Percentiles rank a stretch among this genome's conserved stretches.
Conservation (phyloP, 2,888 invertebrate species). For the Campoplex nolae region DNA sequence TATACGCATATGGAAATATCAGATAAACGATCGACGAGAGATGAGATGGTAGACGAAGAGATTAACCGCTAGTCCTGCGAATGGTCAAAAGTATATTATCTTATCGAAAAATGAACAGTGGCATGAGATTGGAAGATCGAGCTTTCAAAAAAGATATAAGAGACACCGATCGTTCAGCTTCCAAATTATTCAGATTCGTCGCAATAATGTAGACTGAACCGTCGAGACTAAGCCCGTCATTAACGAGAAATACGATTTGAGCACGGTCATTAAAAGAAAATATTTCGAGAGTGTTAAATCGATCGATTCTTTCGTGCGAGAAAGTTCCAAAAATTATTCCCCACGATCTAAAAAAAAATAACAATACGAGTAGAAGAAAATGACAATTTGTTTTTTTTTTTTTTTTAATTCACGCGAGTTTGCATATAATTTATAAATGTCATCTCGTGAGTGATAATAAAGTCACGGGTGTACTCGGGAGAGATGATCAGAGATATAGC, state of each 20-base stretch:
- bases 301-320: not conserved
- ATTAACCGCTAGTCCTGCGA: constrained; percentile 24
- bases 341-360: not conserved
- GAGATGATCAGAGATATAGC: constrained; percentile 51
- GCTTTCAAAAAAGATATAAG: constrained; percentile 52
- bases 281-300: not conserved
- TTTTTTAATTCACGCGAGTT: constrained; percentile 13
- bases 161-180: constrained; percentile 30
- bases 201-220: constrained; percentile 2
- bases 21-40: constrained; percentile 30
- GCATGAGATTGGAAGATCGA: constrained; percentile 27
- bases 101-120: constrained; percentile 38
- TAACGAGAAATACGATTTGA: not conserved
- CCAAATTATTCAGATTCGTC: constrained; percentile 53
- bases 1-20: constrained; percentile 13
- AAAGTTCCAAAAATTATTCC: not conserved
- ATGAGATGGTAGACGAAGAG: constrained; percentile 40
- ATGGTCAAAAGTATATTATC: constrained; percentile 51
- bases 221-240: not conserved
- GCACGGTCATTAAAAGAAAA: not conserved
- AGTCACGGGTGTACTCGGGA: constrained; percentile 50
- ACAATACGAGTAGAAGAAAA: not conserved
- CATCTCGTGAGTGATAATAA: constrained; percentile 72
- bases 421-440: constrained; percentile 39
- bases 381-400: not conserved